Percentiles rank a stretch among this genome's conserved stretches.
Conservation (phyloP, 2,113 vertebrate genomes). For the Cichladusa arquata region DNA sequence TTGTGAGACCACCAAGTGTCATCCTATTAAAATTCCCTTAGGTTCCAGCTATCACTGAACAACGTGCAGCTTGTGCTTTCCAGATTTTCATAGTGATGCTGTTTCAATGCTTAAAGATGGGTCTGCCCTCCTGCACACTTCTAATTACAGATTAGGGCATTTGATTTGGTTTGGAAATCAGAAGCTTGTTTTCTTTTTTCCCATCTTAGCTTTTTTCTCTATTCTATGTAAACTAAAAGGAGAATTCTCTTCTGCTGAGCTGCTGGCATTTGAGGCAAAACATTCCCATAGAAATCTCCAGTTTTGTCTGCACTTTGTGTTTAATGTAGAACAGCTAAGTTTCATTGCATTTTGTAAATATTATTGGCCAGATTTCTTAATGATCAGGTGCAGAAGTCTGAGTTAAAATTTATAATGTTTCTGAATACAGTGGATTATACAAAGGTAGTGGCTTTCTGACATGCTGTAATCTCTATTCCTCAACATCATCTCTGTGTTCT, state of each 20-base stretch:
- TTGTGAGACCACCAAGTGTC: fast-evolving
- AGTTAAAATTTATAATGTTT: neutral
- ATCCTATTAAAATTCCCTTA: neutral
- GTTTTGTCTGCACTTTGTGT: neutral
- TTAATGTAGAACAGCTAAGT: neutral
- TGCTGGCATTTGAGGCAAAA: neutral
- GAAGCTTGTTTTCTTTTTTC: fast-evolving
- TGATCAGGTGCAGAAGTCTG: fast-evolving
- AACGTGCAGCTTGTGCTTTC: neutral
- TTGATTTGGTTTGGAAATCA: neutral
- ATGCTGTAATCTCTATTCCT: neutral
- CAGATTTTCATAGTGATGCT: neutral
- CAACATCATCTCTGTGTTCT: neutral
- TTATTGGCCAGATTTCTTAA: neutral
- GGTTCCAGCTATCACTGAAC: neutral
- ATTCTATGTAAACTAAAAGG: neutral
- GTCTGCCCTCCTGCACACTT: neutral
- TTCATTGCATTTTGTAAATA: neutral
- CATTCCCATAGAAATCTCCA: neutral
- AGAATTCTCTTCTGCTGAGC: neutral
- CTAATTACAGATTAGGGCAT: neutral
- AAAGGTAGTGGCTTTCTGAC: neutral
- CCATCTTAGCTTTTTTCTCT: fast-evolving
- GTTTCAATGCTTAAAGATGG: neutral
- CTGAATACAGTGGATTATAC: neutral